phyloP scores from a whole-genome alignment of 2,888 invertebrate species.

The Drosophila kambysellisi region DNA sequence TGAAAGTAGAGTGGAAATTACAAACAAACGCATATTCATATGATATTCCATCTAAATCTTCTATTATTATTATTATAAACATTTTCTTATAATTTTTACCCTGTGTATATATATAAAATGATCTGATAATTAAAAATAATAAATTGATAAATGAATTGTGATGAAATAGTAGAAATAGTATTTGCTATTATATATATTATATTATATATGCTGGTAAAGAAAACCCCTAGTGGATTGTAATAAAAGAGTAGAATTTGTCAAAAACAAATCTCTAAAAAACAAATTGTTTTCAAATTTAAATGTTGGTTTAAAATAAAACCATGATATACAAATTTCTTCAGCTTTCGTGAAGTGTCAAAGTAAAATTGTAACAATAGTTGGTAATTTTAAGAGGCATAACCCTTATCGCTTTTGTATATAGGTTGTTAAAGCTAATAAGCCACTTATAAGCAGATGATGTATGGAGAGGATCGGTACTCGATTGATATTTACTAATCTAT shows the following conservation, averaged over 20 bases:
- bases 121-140: too few relatives aligned
- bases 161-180: not conserved
- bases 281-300: not conserved
- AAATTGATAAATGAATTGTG: not conserved
- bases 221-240: not conserved
- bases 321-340: not conserved
- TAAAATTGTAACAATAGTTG: not conserved
- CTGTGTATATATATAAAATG: too few relatives aligned
- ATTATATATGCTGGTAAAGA: not conserved
- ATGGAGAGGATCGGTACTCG: slow-evolving; percentile 11
- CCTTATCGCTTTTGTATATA: not conserved
- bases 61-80: too few relatives aligned
- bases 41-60: too few relatives aligned
- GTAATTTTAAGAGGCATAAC: not conserved
- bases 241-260: not conserved
- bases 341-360: not conserved
- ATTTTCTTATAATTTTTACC: too few relatives aligned
- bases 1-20: too few relatives aligned
- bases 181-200: not conserved
- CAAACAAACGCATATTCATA: too few relatives aligned
- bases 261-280: not conserved
- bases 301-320: not conserved
- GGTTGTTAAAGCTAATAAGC: slow-evolving; percentile 1
- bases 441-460: slow-evolving; percentile 9
- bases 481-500: slow-evolving; percentile 36